Base-by-base conservation (phyloP, 2,888 invertebrate genomes). In the Drymonia ruficornis region DNA sequence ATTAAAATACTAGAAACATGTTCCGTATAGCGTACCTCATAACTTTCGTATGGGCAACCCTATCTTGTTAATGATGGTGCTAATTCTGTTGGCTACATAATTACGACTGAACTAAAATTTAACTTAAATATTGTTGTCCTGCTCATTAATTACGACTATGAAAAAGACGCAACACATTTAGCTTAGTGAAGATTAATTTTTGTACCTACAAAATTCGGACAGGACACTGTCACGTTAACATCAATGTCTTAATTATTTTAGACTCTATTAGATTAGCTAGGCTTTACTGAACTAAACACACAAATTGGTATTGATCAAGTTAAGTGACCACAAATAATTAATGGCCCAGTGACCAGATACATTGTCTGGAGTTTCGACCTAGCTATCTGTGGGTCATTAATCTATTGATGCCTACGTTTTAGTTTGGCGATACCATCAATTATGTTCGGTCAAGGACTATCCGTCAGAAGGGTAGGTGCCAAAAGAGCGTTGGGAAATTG, bases 261-360 rank as follows among this genome's bases (percentile, higher is more conserved):
- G 63, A 70, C 36, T 36, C 70, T 56, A 72, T 64, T 69, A 59
- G 64, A 56, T 70, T 31, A 61, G 55, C 55, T 59, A 52, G 53
- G 55, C 53, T 34, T 56, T 49, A 60, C 54, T 50, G 60, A 67
- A 71, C 65, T 71, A 67, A 67, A 73, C 74, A 65, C 70, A 71
- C 78, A 81, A 84, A 84, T 82, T 78, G 75, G 80, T 79, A 81
- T 82, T 86, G 86, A 89, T 89, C 86, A 86, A 86, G 84, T 85
- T 85, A 87, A 89, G 86, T 87, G 85, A 88, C 90, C 88, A 74
- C 86, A 86, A 61, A 76, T 71, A 75, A 90, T 91, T 89, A 87
- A 90, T 90, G 78, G 86, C 76, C 72, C 66, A 71, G 79, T 83
- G 86, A 86, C 87, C 85, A 89, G 86, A 90, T 88, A 89, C 86